Percentiles rank a stretch among this genome's conserved stretches.
Conservation (phyloP, 2,888 invertebrate genomes). For the Hedya salicella region DNA sequence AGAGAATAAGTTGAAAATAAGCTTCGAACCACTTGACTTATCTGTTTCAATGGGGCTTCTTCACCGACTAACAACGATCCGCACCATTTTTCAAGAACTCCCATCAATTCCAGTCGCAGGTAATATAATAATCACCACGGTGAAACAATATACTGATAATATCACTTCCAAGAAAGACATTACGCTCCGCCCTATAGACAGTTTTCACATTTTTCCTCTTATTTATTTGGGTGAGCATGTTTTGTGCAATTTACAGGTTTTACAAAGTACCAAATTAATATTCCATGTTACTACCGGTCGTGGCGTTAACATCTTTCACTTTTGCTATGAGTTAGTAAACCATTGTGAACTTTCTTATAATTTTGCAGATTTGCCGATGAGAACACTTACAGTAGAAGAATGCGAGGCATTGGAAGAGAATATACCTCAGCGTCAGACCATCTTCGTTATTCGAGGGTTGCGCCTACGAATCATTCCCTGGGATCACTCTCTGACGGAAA, state of each 20-base stretch:
- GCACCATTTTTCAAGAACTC: conserved; percentile 53
- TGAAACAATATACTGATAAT: no score
- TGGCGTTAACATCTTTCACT: no score
- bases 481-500: conserved; percentile 59
- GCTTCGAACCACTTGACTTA: conserved; percentile 59
- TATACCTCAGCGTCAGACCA: conserved; percentile 63
- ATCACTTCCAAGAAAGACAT: no score
- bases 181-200: no score
- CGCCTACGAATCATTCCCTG: conserved; percentile 60
- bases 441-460: conserved; percentile 55
- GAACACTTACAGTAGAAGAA: conserved; percentile 72
- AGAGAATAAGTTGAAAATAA: conserved; percentile 57
- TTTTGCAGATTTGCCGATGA: conserved; percentile 58
- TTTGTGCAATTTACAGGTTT: no score
- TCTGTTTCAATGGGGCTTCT: conserved; percentile 61
- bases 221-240: no score
- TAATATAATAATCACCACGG: conserved; percentile 42
- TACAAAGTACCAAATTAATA: no score
- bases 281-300: no score
- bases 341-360: not conserved
- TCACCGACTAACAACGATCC: conserved; percentile 60
- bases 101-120: conserved; percentile 53
- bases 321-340: no score
- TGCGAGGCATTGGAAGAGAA: conserved; percentile 69
- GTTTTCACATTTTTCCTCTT: no score